phyloP scores from a whole-genome alignment of 2,113 vertebrate species.

The Corvus cornix region DNA sequence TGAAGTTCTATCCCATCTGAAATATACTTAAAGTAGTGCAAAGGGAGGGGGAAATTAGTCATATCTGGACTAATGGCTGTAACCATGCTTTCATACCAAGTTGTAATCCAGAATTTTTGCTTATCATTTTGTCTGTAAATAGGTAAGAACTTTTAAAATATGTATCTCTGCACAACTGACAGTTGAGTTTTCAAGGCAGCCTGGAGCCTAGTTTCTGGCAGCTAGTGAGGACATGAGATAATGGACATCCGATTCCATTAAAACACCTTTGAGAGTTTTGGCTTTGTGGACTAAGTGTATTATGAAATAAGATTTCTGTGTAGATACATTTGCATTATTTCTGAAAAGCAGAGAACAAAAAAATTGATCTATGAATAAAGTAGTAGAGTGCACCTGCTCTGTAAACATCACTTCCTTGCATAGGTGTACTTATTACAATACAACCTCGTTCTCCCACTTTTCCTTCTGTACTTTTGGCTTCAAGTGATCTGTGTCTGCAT shows the following conservation, averaged over 20 bases:
- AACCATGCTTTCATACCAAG: neutral
- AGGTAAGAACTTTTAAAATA: neutral
- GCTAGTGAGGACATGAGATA: neutral
- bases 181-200: neutral
- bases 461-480: neutral
- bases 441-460: neutral
- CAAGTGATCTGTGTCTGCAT: neutral
- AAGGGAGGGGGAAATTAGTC: neutral
- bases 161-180: neutral
- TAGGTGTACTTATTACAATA: neutral
- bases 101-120: neutral
- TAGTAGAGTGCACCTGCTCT: neutral
- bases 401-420: neutral
- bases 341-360: neutral
- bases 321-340: neutral
- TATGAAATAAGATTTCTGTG: neutral
- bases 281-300: neutral
- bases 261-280: neutral
- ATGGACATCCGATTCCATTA: neutral
- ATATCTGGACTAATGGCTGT: neutral
- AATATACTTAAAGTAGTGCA: neutral
- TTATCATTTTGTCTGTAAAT: neutral
- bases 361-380: neutral
- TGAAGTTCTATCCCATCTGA: neutral
- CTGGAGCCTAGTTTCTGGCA: neutral